Base-by-base conservation (phyloP, 2,888 invertebrate species). In the Phalangium opilio region DNA sequence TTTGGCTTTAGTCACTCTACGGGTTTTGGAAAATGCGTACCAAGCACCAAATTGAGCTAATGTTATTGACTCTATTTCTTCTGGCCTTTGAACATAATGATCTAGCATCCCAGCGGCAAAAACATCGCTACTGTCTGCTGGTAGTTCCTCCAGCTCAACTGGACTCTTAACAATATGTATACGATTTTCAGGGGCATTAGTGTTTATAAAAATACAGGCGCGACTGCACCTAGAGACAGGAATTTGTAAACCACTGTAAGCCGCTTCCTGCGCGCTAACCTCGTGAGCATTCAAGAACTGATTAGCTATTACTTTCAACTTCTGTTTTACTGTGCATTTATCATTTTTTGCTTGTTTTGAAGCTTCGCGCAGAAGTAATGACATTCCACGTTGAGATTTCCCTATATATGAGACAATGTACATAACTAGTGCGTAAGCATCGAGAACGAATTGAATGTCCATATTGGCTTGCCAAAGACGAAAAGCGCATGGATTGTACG, bases 371-470 rank as follows among this genome's bases (percentile, higher is more conserved):
- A 54, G 18, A 14, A 50, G 17, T 3, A 35, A 27, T 15, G 51
- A 50, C 44, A 55, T 50, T 11, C 54, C 54, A 15, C 49, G 21
- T 8, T 48, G 33, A 5, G 46, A 32, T 35, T 55, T 55, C n/a
- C 50, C 52, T 15, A 58, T 47, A 38, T 57, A 58, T n/a, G 50
- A 41, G 3, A 48, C 56, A 35, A 63, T 59, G 47, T 64, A 66
- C 15, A 56, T 50, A 7, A 60, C 58, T 47, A 62, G 61, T 39
- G 61, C 59, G 55, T 62, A 63, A 35, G 58, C 52, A 55, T 64
- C 61, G 11, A 58, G 41, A 2, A 63, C 58, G 54, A 57, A 64
- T 48, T 65, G 64, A 14, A 62, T 53, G 53, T 64, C 64, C 58
- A 62, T 60, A 47, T 64, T 65, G 4, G 64, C 61, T 39, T 52